Conservation (phyloP, 2,113 vertebrate genomes). For the Boulengeromyrus knoepffleri region DNA sequence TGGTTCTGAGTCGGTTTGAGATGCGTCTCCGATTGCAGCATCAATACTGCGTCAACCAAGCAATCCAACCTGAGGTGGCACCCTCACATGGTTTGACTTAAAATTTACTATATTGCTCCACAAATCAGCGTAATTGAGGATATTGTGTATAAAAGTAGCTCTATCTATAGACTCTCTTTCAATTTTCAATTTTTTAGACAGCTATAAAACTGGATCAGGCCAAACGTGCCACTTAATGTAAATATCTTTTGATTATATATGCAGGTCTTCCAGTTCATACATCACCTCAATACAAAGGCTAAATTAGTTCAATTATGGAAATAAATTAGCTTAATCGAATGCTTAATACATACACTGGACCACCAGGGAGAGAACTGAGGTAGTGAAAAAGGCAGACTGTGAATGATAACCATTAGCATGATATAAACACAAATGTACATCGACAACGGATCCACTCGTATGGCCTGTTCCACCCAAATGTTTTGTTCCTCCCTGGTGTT, state of each 20-base stretch:
- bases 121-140: background rate
- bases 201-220: background rate
- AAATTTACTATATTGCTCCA: background rate
- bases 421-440: background rate
- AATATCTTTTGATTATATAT: background rate
- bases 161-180: background rate
- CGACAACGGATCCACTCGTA: background rate
- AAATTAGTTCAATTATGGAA: background rate
- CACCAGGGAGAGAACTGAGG: background rate
- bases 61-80: background rate
- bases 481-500: background rate
- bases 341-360: background rate
- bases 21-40: background rate
- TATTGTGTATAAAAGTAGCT: background rate
- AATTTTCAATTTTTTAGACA: background rate
- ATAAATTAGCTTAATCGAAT: background rate
- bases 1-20: background rate
- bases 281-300: background rate
- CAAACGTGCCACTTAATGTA: background rate
- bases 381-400: background rate
- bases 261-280: background rate
- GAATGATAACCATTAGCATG: background rate
- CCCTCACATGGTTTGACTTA: background rate
- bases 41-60: background rate
- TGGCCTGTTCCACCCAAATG: background rate